Conservation (phyloP, 2,113 vertebrate genomes). For the Crotalus horridus region DNA sequence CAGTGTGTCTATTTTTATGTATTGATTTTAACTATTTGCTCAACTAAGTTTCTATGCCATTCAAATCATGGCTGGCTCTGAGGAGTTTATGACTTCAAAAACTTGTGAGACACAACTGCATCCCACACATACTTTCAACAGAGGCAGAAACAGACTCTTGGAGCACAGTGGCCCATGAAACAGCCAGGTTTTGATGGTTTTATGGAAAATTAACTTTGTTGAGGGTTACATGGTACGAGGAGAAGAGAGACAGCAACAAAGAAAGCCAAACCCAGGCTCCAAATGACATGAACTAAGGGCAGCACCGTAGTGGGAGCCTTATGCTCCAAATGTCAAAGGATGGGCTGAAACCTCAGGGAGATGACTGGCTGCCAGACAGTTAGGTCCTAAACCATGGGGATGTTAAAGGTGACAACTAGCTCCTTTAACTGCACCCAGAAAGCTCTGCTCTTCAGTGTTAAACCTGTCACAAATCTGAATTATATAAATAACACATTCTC, state of each 20-base stretch:
- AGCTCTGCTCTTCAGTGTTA: not conserved
- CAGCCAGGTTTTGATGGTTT: not conserved
- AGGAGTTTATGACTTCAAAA: not conserved
- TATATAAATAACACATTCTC: not conserved
- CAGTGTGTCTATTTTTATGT: slow-evolving; percentile 19
- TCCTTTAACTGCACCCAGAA: not conserved
- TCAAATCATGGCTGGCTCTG: not conserved
- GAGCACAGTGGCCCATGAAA: not conserved
- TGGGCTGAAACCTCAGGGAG: not conserved
- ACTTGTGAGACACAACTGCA: not conserved
- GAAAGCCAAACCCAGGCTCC: not conserved
- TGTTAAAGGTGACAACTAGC: not conserved
- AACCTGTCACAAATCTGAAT: not conserved
- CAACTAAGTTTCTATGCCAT: not conserved
- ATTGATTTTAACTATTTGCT: not conserved
- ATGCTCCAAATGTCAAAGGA: not conserved
- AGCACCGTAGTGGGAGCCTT: not conserved
- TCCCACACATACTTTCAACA: not conserved
- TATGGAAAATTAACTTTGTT: not conserved
- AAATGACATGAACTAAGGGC: not conserved
- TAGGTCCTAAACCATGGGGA: not conserved
- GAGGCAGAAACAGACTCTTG: not conserved
- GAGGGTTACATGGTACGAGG: not conserved
- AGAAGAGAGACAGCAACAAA: not conserved
- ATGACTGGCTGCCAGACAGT: not conserved